Conservation (phyloP, 35 echinoderm and acorn worm species). For the Nesometra sesokonis region DNA sequence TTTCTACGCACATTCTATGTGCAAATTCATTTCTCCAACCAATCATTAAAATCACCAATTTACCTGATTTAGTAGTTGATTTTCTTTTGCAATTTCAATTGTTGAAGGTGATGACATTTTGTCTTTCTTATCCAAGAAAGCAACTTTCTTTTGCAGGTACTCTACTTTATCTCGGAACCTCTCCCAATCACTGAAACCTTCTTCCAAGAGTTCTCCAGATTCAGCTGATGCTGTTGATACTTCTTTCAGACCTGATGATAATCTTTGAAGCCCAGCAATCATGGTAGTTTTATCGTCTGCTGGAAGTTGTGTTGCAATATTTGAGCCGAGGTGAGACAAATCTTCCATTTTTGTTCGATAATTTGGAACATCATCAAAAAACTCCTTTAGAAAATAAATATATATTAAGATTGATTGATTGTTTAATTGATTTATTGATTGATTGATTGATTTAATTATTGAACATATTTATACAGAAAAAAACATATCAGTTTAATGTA, state of each 20-base stretch:
- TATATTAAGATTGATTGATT: too few species aligned
- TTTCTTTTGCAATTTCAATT: not conserved
- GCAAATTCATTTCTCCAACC: too few species aligned
- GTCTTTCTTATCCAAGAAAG: not conserved
- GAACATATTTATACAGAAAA: too few species aligned
- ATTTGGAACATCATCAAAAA: constrained; percentile 45
- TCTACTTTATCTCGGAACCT: constrained; percentile 32
- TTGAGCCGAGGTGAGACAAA: constrained; percentile 22
- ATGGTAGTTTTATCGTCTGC: constrained; percentile 19
- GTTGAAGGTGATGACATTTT: not conserved
- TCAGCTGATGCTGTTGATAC: constrained; percentile 14
- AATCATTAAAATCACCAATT: not conserved
- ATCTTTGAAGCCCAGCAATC: constrained; percentile 20
- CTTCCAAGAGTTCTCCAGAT: constrained; percentile 18
- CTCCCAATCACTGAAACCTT: constrained; percentile 27
- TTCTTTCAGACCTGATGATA: constrained; percentile 33
- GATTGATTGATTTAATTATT: too few species aligned
- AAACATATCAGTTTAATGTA: too few species aligned
- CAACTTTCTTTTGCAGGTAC: constrained; percentile 26
- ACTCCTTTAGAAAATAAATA: constrained; percentile 34
- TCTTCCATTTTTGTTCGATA: constrained; percentile 60
- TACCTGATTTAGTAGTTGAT: not conserved
- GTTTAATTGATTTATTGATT: too few species aligned
- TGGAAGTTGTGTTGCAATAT: constrained; percentile 34
- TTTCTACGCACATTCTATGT: too few species aligned